Conservation (phyloP, 1,140 invertebrate genomes). For the Hirudo medicinalis region DNA sequence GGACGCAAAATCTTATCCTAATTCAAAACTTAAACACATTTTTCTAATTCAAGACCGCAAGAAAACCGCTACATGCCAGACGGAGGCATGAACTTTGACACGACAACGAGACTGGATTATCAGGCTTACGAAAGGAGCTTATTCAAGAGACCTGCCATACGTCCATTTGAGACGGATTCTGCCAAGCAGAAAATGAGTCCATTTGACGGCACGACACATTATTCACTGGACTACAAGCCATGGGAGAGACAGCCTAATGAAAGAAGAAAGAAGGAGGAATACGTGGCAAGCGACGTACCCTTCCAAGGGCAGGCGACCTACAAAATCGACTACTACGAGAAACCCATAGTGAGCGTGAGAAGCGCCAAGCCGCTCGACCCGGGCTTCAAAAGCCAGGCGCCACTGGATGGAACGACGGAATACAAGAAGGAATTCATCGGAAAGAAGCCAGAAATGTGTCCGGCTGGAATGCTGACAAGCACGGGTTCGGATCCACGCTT, state of each 20-base stretch:
- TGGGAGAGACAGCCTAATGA: constrained; percentile 28
- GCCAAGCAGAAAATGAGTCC: constrained; percentile 24
- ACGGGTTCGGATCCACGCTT: constrained; percentile 22
- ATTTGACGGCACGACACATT: constrained; percentile 39
- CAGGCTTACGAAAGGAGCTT: constrained; percentile 28
- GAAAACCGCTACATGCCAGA: constrained; percentile 27
- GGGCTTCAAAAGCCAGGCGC: constrained; percentile 28
- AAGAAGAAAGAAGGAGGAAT: constrained; percentile 29
- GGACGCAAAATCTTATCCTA: no score
- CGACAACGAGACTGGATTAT: constrained; percentile 28
- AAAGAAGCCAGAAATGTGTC: constrained; percentile 34
- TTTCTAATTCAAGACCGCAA: constrained; percentile 18
- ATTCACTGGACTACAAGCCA: constrained; percentile 36
- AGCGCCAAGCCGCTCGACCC: constrained; percentile 33
- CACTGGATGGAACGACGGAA: constrained; percentile 38
- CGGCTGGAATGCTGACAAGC: constrained; percentile 31
- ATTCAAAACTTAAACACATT: no score
- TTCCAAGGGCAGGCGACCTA: constrained; percentile 39
- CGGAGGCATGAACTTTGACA: constrained; percentile 32
- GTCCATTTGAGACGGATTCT: constrained; percentile 26
- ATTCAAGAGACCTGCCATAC: constrained; percentile 21
- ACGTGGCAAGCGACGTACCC: constrained; percentile 33
- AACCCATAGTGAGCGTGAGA: constrained; percentile 24
- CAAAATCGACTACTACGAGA: constrained; percentile 34
- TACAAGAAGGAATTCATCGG: constrained; percentile 37